These are phyloP conservation scores for Drosophila robusta DNA, from an alignment of 2,888 invertebrate species.

Conservation along the genomic window DNA sequence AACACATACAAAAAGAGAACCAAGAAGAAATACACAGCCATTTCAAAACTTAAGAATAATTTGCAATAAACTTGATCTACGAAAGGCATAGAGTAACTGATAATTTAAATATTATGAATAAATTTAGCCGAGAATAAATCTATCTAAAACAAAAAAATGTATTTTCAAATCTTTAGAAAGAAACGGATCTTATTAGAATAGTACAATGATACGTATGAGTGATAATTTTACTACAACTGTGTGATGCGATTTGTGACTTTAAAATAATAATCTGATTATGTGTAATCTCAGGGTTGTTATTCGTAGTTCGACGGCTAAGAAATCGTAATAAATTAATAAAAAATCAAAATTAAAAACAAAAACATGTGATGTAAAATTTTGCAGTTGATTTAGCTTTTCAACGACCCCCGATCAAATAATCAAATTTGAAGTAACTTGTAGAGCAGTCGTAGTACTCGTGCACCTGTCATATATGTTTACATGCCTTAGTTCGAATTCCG, in stretches of 20 bases:
- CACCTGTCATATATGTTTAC: not conserved
- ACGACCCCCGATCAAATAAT: not conserved
- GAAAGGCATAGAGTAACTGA: no score
- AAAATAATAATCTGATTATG: no score
- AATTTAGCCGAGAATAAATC: no score
- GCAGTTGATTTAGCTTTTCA: not conserved
- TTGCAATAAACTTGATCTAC: no score
- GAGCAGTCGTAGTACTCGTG: not conserved
- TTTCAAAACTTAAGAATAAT: no score
- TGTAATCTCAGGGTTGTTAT: not conserved
- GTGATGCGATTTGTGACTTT: not conserved
- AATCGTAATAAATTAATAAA: not conserved
- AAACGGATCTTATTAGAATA: not conserved
- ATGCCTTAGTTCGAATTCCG: not conserved
- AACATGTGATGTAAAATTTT: not conserved
- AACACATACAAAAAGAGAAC: no score
- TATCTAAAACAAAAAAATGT: no score
- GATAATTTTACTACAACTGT: not conserved
- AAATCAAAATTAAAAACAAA: not conserved
- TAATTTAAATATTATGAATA: no score
- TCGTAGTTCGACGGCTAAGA: not conserved
- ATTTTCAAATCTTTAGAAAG: no score
- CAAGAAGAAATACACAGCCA: no score
- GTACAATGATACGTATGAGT: not conserved
- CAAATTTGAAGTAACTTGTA: not conserved